Base-by-base conservation (phyloP, 2,113 vertebrate species). In the Camarhynchus parvulus region DNA sequence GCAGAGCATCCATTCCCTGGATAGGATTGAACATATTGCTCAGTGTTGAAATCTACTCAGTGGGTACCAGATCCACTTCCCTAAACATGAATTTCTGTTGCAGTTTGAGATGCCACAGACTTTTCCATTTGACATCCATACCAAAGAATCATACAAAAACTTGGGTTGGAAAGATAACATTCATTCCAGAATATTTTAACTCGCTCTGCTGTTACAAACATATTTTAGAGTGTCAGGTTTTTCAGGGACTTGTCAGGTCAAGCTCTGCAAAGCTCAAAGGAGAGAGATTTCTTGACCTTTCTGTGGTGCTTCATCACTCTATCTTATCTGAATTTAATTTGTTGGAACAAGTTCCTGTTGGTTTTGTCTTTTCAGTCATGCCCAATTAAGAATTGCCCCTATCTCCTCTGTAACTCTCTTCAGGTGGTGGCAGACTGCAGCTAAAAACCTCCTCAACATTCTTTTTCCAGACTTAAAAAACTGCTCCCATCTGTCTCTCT, bases 1-100 rank as follows among this genome's bases (percentile, higher is more conserved):
- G 80, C 47, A 72, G 21, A 83, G 56, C 16, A 31, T 25, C 56
- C 56, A 83, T 37, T 53, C 8, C 37, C 47, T 52, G 21, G 27
- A 2, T 5, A 14, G 27, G 0, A 31, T 0, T 37, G 56, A 37
- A 72, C 7, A 2, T 8, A 17, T 5, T 62, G 27, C 39, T 52
- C 56, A 4, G 0, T 30, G 15, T 24, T n/a, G 20, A 35, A 44
- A 52, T 49, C 35, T 24, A 0, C 20, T 31, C 37, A 13, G 25
- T 21, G 68, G 21, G 27, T 3, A 37, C 47, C 68, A 63, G 7
- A 27, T 33, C 37, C 17, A 44, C 47, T 21, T 33, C 47, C 33
- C 81, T 53, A 4, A 53, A 33, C 17, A 37, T 20, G 16, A 31
- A 31, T 18, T 83, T 37, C 39, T 72, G 2, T 8, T 52, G 46